Evolutionary conservation across 2,797 vertebrate genomes (phyloP).

Genomic region (Apodemus agrarius): DNA sequence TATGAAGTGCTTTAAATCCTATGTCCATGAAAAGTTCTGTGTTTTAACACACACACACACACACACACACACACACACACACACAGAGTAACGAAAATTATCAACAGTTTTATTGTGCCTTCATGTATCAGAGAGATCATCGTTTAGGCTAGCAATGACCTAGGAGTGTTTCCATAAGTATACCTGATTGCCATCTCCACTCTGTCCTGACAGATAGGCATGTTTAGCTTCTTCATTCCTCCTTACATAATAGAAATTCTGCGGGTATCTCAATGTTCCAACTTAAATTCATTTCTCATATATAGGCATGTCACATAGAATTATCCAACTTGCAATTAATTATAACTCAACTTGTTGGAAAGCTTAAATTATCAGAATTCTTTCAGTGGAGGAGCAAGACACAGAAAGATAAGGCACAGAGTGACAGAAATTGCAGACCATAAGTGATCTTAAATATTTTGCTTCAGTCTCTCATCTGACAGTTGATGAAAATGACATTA

Average conservation of each 20-base stretch:
- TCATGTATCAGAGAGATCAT: background rate
- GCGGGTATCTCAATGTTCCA: constrained; percentile 3
- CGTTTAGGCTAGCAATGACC: background rate
- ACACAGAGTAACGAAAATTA: background rate
- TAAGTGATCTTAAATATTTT: constrained; percentile 51
- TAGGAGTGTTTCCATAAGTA: background rate
- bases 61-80: background rate
- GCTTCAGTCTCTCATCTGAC: background rate
- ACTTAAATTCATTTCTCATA: constrained; percentile 48
- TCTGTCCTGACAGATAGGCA: background rate
- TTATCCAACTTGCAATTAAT: constrained; percentile 57
- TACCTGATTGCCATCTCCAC: background rate
- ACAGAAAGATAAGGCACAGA: constrained; percentile 36
- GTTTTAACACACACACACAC: background rate
- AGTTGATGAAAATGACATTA: constrained; percentile 51
- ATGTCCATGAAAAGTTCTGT: constrained; percentile 29
- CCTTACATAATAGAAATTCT: constrained; percentile 31
- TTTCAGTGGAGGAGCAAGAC: constrained; percentile 31
- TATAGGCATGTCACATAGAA: constrained; percentile 22
- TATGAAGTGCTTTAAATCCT: constrained; percentile 30
- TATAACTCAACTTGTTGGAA: constrained; percentile 55
- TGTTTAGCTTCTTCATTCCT: background rate
- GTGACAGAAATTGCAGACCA: constrained; percentile 37
- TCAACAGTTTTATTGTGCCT: background rate
- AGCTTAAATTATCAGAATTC: constrained; percentile 15